These are phyloP conservation scores for Caenorhabditis macrosperma DNA, from an alignment of 2,888 invertebrate genomes.

Conservation along the genomic window DNA sequence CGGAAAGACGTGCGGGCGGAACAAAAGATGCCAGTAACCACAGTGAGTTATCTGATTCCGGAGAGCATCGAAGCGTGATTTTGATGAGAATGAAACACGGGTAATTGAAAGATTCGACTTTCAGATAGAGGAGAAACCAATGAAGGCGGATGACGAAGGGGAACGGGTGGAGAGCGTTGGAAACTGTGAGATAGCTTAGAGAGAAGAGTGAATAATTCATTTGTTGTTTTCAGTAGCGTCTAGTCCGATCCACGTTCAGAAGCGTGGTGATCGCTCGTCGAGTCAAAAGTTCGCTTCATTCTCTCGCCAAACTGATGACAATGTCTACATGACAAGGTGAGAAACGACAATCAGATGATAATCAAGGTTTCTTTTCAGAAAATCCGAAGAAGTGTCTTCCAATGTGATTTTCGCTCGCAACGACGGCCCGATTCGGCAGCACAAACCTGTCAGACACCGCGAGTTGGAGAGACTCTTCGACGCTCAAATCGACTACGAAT, in stretches of 20 bases:
- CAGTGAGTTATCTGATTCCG: background rate
- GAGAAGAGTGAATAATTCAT: background rate
- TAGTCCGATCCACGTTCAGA: constrained; percentile 38
- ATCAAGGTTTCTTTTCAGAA: constrained; percentile 13
- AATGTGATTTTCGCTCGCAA: constrained; percentile 45
- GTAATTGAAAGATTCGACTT: constrained; percentile 12
- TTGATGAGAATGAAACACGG: background rate
- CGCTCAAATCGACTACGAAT: constrained; percentile 55
- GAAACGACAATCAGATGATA: background rate
- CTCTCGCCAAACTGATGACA: constrained; percentile 52
- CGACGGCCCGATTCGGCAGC: constrained; percentile 35
- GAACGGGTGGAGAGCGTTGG: constrained; percentile 4
- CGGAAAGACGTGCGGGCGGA: constrained; percentile 2
- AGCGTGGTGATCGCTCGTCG: constrained; percentile 47
- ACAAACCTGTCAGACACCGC: constrained; percentile 41
- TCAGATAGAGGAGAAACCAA: constrained; percentile 32
- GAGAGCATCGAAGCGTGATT: background rate
- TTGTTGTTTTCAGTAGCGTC: background rate
- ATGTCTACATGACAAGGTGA: constrained; percentile 50
- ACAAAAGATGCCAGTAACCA: background rate
- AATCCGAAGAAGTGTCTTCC: constrained; percentile 28
- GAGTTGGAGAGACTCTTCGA: constrained; percentile 47
- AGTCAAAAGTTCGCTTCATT: constrained; percentile 35
- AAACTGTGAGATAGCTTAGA: background rate
- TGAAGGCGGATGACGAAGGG: background rate